A percentile compares a stretch with the other conserved stretches of the same genome.
phyloP scores from a whole-genome alignment of 2,797 vertebrate species.

The Notolabrus celidotus region DNA sequence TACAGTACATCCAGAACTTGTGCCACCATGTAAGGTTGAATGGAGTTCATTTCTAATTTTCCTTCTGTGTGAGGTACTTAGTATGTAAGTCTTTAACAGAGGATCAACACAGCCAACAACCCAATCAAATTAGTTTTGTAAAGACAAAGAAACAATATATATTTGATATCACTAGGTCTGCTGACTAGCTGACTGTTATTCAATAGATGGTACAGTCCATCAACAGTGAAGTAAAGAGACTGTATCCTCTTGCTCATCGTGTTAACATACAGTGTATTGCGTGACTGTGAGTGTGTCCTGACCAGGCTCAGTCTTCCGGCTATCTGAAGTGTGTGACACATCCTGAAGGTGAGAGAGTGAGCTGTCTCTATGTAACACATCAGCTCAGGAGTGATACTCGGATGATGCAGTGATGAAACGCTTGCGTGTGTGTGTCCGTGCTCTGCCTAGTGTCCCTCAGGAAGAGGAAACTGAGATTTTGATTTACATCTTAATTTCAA shows the following conservation, averaged over 20 bases:
- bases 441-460: slow-evolving; percentile 12
- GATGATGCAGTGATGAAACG: slow-evolving; percentile 20
- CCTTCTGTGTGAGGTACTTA: too few species aligned
- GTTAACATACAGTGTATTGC: slow-evolving; percentile 1
- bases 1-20: too few species aligned
- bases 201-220: neutral
- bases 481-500: slow-evolving; percentile 22
- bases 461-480: slow-evolving; percentile 5
- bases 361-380: slow-evolving; percentile 53
- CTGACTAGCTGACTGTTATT: too few species aligned
- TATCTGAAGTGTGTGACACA: slow-evolving; percentile 33
- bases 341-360: slow-evolving; percentile 27
- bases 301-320: slow-evolving; percentile 1
- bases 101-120: too few species aligned
- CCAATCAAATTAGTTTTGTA: too few species aligned
- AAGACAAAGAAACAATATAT: too few species aligned
- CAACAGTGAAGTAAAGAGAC: neutral
- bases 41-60: too few species aligned
- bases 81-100: too few species aligned
- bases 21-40: too few species aligned
- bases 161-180: too few species aligned
- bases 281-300: slow-evolving; percentile 1
- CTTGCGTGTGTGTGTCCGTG: neutral
- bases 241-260: neutral
- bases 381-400: slow-evolving; percentile 2